These are phyloP conservation scores for Natrix natrix DNA, from an alignment of 2,797 vertebrate genomes.

Conservation along the genomic window DNA sequence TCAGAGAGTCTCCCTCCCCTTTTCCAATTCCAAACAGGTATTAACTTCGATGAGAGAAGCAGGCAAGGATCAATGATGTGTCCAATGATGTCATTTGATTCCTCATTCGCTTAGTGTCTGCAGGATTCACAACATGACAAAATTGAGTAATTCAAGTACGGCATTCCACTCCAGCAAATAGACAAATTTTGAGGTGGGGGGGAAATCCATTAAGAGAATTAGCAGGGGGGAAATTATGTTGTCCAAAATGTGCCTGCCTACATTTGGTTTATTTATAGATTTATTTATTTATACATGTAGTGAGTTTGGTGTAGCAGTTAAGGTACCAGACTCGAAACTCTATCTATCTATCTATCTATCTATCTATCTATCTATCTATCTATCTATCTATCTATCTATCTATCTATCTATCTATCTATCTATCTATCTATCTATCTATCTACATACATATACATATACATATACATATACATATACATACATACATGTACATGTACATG, in stretches of 20 bases:
- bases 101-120: slow-evolving; percentile 2
- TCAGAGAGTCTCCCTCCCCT: neutral
- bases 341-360: too few relatives aligned
- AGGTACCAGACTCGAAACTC: neutral
- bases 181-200: too few relatives aligned
- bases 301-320: neutral
- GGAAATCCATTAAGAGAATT: neutral
- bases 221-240: neutral
- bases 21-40: slow-evolving; percentile 7
- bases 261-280: neutral
- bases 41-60: neutral
- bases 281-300: neutral
- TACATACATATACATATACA: too few relatives aligned
- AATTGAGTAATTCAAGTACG: slow-evolving; percentile 18
- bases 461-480: too few relatives aligned
- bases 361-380: too few relatives aligned
- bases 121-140: slow-evolving; percentile 7
- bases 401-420: too few relatives aligned
- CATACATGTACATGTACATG: too few relatives aligned
- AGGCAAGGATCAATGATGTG: neutral
- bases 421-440: too few relatives aligned
- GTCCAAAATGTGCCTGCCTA: neutral
- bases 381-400: too few relatives aligned
- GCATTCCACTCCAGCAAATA: slow-evolving; percentile 7
- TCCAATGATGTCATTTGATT: slow-evolving; percentile 21